phyloP scores from a whole-genome alignment of 2,113 vertebrate species.

The Xiphias gladius region DNA sequence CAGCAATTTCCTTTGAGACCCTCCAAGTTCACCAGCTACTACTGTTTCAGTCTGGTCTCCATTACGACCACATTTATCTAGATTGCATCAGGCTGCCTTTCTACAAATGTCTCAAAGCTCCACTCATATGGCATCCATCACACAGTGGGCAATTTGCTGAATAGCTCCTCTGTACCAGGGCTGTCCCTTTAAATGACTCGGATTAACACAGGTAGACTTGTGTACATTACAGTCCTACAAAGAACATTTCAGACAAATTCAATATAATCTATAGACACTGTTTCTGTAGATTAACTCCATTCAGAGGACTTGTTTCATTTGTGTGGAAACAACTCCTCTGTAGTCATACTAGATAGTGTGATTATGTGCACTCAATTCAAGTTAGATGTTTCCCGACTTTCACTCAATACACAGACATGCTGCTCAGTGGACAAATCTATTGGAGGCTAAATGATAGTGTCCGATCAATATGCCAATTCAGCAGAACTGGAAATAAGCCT shows the following conservation, averaged over 20 bases:
- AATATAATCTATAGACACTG: background rate
- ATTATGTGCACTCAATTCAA: conserved; percentile 31
- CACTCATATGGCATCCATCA: conserved; percentile 34
- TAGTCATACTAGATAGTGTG: conserved; percentile 14
- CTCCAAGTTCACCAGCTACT: conserved; percentile 81
- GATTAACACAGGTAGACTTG: conserved; percentile 36
- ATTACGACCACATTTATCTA: conserved; percentile 82
- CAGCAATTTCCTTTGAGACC: conserved; percentile 86
- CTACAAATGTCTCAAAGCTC: conserved; percentile 70
- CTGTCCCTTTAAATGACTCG: conserved; percentile 48
- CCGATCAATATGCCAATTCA: conserved; percentile 60
- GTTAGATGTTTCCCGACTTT: conserved; percentile 19
- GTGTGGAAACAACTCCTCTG: conserved; percentile 25
- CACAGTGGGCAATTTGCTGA: conserved; percentile 64
- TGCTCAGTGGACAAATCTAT: conserved; percentile 41
- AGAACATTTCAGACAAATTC: conserved; percentile 14
- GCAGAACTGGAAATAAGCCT: conserved; percentile 55
- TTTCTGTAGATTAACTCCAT: background rate
- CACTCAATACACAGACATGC: conserved; percentile 16
- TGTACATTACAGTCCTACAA: background rate
- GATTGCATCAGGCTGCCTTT: conserved; percentile 86
- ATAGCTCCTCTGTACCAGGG: conserved; percentile 37
- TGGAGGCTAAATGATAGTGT: conserved; percentile 22
- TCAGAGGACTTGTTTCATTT: conserved; percentile 21
- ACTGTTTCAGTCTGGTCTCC: conserved; percentile 81